Evolutionary conservation across 2,113 vertebrate genomes (phyloP).

Genomic region (Merops nubicus): DNA sequence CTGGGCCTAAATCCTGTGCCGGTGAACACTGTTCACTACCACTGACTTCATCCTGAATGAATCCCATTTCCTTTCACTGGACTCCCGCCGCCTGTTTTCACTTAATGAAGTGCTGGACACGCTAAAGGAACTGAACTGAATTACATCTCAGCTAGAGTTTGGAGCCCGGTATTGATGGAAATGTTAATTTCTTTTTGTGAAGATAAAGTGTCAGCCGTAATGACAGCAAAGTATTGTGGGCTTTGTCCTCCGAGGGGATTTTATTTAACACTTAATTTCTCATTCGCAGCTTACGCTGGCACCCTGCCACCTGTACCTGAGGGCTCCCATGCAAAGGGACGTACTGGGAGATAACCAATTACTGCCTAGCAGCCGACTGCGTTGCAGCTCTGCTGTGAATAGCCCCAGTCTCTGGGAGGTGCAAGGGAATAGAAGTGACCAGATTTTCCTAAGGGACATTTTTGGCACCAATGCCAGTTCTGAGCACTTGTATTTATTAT

Average conservation of each 20-base stretch:
- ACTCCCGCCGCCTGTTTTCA: conserved; percentile 19
- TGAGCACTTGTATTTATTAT: neutral
- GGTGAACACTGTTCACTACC: neutral
- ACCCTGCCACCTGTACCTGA: conserved; percentile 48
- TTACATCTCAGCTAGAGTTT: conserved; percentile 51
- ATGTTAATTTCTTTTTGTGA: conserved; percentile 51
- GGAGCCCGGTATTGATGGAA: conserved; percentile 52
- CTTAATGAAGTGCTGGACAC: conserved; percentile 53
- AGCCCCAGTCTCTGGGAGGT: neutral
- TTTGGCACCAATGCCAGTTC: neutral
- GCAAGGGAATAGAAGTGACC: neutral
- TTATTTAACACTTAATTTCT: conserved; percentile 53
- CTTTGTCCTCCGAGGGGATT: neutral
- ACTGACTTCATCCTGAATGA: conserved; percentile 44
- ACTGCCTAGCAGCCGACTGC: neutral
- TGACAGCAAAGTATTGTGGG: conserved; percentile 33
- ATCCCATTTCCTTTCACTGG: conserved; percentile 32
- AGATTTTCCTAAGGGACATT: neutral
- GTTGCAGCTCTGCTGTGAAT: neutral
- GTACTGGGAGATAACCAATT: neutral
- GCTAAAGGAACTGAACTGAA: conserved; percentile 50
- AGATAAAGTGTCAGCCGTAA: conserved; percentile 44
- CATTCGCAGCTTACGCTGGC: conserved; percentile 43
- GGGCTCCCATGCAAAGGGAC: neutral
- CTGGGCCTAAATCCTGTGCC: neutral